Evolutionary conservation across 2,113 vertebrate genomes (phyloP).

Genomic region (Progne subis): DNA sequence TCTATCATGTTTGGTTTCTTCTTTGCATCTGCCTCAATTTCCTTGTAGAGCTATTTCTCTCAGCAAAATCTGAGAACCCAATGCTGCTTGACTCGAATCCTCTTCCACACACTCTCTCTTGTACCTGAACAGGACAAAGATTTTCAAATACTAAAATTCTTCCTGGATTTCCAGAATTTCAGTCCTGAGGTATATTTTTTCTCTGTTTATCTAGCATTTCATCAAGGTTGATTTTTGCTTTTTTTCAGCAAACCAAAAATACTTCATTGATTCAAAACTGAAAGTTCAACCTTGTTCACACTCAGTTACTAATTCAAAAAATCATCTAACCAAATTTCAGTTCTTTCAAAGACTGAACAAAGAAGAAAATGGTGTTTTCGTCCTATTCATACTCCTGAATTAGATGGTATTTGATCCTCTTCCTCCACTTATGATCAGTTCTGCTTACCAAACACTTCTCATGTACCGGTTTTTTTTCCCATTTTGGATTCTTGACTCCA

Average conservation of each 20-base stretch:
- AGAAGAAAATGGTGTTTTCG: background rate
- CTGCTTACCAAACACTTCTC: slow-evolving; percentile 57
- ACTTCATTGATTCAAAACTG: slow-evolving; percentile 17
- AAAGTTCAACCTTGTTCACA: slow-evolving; percentile 26
- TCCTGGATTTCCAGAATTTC: slow-evolving; percentile 29
- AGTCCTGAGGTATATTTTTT: slow-evolving; percentile 56
- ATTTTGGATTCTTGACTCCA: background rate
- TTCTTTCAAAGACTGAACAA: slow-evolving; percentile 30
- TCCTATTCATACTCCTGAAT: slow-evolving; percentile 45
- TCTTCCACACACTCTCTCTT: background rate
- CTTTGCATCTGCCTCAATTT: background rate
- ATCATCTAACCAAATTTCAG: slow-evolving; percentile 19
- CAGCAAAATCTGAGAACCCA: background rate
- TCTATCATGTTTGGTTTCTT: background rate
- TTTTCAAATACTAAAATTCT: background rate
- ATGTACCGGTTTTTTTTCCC: slow-evolving; percentile 35
- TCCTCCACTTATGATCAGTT: background rate
- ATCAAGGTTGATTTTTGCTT: background rate
- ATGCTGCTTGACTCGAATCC: background rate
- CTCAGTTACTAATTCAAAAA: slow-evolving; percentile 11
- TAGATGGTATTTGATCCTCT: slow-evolving; percentile 15
- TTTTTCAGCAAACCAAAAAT: slow-evolving; percentile 15
- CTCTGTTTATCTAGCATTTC: slow-evolving; percentile 69
- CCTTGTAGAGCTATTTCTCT: background rate
- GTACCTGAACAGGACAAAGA: background rate